These are phyloP conservation scores for Spinus pinus DNA, from an alignment of 2,797 vertebrate genomes.

Conservation along the genomic window DNA sequence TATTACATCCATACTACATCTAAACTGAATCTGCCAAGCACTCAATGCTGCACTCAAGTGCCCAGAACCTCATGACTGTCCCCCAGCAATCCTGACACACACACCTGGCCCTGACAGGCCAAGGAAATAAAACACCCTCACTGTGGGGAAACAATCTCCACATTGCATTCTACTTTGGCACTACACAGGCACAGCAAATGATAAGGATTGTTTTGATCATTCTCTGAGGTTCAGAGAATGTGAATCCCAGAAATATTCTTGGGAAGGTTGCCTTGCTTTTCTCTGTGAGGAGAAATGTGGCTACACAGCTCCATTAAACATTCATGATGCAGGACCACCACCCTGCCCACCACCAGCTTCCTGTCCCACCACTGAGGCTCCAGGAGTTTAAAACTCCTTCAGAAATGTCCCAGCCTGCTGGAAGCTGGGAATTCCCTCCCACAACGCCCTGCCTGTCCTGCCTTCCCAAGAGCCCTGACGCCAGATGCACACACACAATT, in stretches of 20 bases:
- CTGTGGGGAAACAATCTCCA: not conserved
- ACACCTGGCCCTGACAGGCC: not conserved
- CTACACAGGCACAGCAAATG: not conserved
- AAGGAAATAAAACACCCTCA: not conserved
- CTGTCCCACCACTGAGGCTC: fast-evolving
- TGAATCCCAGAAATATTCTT: not conserved
- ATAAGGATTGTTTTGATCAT: not conserved
- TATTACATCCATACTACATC: not conserved
- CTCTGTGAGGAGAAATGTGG: not conserved
- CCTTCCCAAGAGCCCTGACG: not conserved
- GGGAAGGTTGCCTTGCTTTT: not conserved
- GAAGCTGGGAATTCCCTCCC: not conserved
- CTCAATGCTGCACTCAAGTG: not conserved
- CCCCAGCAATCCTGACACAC: not conserved
- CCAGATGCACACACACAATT: conserved; percentile 6
- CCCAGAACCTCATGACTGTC: not conserved
- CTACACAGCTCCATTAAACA: not conserved
- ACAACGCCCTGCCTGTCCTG: not conserved
- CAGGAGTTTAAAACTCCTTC: not conserved
- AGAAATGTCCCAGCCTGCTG: not conserved
- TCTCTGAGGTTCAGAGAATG: not conserved
- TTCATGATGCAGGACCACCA: not conserved
- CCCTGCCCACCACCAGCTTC: fast-evolving
- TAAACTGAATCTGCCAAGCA: not conserved
- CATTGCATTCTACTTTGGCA: not conserved